Conservation (phyloP, 2,888 invertebrate genomes). For the Aelia acuminata region DNA sequence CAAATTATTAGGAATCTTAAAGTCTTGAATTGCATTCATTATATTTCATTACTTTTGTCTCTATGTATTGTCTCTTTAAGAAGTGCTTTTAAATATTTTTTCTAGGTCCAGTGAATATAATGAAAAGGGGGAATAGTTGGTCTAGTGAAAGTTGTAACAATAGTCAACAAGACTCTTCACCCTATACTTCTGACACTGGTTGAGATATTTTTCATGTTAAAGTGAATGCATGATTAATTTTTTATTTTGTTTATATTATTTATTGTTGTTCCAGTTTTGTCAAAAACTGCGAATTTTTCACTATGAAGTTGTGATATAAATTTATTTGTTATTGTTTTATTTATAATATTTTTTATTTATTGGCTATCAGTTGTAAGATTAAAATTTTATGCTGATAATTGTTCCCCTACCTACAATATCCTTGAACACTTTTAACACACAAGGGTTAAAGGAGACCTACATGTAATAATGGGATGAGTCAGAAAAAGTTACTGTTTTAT, state of each 20-base stretch:
- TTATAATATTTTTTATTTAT: background rate
- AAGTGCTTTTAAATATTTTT: background rate
- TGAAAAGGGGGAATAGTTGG: constrained; percentile 69
- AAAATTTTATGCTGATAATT: background rate
- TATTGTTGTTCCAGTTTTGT: background rate
- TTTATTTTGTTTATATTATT: background rate
- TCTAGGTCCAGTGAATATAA: constrained; percentile 52
- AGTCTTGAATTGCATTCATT: too few species aligned
- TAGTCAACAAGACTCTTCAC: constrained; percentile 78
- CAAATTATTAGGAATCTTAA: too few species aligned
- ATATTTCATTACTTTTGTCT: too few species aligned
- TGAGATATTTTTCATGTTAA: constrained; percentile 65
- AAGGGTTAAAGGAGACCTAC: too few species aligned
- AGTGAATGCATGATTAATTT: background rate
- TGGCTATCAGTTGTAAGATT: background rate
- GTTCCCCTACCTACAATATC: too few species aligned
- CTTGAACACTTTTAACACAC: too few species aligned
- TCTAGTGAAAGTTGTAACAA: constrained; percentile 74
- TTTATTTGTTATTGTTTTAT: background rate
- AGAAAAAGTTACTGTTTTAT: too few species aligned
- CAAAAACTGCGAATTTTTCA: background rate
- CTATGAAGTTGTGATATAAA: background rate
- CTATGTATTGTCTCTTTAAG: too few species aligned
- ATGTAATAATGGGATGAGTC: too few species aligned
- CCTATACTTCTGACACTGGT: constrained; percentile 76